A percentile compares a stretch with the other conserved stretches of the same genome.
Conservation (phyloP, 1,140 invertebrate genomes). For the Euura saliciscinereae region DNA sequence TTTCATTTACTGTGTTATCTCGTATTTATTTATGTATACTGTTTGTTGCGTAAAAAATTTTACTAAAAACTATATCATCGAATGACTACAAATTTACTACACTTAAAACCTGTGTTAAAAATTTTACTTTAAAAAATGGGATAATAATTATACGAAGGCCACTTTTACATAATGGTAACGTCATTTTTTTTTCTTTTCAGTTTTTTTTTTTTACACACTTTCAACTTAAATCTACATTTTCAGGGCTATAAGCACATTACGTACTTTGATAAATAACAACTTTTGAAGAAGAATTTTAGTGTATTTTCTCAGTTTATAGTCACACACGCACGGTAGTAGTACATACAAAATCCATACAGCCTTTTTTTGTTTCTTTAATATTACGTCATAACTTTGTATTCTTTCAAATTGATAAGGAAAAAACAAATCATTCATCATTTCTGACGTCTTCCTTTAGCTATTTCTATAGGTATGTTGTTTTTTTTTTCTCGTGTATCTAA, state of each 20-base stretch:
- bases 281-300: conserved; percentile 41
- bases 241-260: conserved; percentile 36
- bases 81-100: conserved; percentile 5
- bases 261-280: conserved; percentile 45
- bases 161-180: neutral
- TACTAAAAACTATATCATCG: neutral
- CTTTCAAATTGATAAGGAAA: conserved; percentile 31
- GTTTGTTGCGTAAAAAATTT: neutral
- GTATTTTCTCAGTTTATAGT: conserved; percentile 39
- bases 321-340: conserved; percentile 40
- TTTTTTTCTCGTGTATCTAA: conserved; percentile 28
- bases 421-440: conserved; percentile 21
- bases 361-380: conserved; percentile 28
- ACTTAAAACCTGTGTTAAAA: conserved; percentile 6
- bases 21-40: neutral
- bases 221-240: conserved; percentile 16
- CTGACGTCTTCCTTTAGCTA: conserved; percentile 4
- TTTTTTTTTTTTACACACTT: neutral
- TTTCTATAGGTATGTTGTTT: conserved; percentile 16
- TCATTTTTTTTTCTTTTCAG: neutral
- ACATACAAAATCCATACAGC: conserved; percentile 45
- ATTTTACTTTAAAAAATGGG: conserved; percentile 20
- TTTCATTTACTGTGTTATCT: neutral
- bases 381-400: conserved; percentile 28
- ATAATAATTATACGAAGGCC: conserved; percentile 22